Evolutionary conservation across 2,888 invertebrate species (phyloP), one percentile per base, ranked within the genome.

Genomic region (Diadromus collaris): DNA sequence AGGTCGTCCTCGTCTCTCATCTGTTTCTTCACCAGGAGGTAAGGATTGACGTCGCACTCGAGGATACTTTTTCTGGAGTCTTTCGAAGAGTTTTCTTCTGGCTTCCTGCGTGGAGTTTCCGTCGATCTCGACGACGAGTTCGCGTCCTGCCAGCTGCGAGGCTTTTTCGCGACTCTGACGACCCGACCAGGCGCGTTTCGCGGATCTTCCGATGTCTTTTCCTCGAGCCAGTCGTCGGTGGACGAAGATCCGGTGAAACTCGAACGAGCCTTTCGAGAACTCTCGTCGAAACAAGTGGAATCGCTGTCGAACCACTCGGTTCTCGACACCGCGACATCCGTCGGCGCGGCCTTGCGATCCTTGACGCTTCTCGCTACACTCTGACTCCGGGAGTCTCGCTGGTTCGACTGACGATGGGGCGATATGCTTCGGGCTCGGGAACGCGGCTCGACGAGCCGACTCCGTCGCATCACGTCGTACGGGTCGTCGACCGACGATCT

Each of bases 11-110:
- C 83, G 56, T 83, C 84, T 46, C 82, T 83, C 63, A 84, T 77
- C 64, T 81, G 87, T 80, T 89, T 92, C 87, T 95, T 94, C 85
- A 96, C 94, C 87, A 97, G 92, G 83, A 96, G 95, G 88, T 97
- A 97, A 3, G 97, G 96, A 90, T 96, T 97, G 51, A 97, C 95
- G 89, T 95, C 94, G 91, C 96, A 97, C 85, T 96, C 95, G 54
- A 97, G 91, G 82, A 97, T 97, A 21, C 96, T 96, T 82, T 94
- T 94, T 29, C 89, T 79, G 0, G 85, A 85, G 65, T 87, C 87
- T 34, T 44, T 60, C 19, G 60, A 38, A 10, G 73, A 58, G 10
- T n/a, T 24, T 32, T 32, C 46, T 3, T 80, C 78, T 44, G 64
- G 16, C 9, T 71, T 83, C 1, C 69, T 71, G 9, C 83, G 79